Evolutionary conservation across 2,113 vertebrate species (phyloP).

Genomic region (Bubo blakistoni): DNA sequence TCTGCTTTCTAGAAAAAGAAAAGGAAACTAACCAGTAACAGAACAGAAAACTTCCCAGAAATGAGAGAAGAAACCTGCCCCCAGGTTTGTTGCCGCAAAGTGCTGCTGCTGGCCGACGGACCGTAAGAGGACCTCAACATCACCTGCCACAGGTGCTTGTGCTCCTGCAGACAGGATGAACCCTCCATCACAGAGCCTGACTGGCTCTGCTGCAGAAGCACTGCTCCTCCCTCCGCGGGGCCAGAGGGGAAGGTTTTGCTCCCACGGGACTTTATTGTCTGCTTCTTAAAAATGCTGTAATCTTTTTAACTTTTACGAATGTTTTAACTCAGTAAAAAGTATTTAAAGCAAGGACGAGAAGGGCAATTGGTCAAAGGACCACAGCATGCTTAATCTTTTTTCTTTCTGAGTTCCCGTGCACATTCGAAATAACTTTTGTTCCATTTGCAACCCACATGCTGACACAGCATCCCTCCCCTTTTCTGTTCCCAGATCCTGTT

Average conservation of each 20-base stretch:
- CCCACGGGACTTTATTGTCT: neutral
- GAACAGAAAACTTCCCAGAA: neutral
- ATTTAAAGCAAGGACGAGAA: constrained; percentile 9
- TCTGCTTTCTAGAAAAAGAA: neutral
- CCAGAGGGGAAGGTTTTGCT: neutral
- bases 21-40: neutral
- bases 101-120: neutral
- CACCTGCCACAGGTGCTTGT: neutral
- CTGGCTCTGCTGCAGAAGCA: neutral
- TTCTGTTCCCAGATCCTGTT: constrained; percentile 66
- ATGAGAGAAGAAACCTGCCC: neutral
- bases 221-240: neutral
- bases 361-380: constrained; percentile 31
- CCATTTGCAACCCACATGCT: constrained; percentile 67
- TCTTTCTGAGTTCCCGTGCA: constrained; percentile 8
- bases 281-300: constrained; percentile 10
- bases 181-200: neutral
- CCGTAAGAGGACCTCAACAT: neutral
- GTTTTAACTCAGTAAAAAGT: constrained; percentile 18
- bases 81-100: neutral
- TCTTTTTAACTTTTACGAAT: constrained; percentile 18
- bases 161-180: neutral
- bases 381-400: constrained; percentile 1
- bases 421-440: constrained; percentile 50
- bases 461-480: constrained; percentile 67